Evolutionary conservation across 2,888 invertebrate species (phyloP).

Genomic region (Hydraecia micacea): DNA sequence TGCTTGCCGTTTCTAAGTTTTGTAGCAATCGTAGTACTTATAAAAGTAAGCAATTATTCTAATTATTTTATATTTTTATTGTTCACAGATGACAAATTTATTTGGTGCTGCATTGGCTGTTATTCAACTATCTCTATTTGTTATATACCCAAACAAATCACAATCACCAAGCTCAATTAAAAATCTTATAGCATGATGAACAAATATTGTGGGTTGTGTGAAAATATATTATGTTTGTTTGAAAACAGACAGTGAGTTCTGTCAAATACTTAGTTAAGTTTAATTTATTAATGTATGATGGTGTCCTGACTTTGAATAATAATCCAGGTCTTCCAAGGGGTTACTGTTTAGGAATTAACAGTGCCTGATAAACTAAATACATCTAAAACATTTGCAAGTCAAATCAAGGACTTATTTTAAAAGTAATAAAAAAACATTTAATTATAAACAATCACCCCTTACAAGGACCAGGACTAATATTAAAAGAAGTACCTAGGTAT

Average conservation of each 20-base stretch:
- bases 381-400: neutral
- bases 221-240: constrained; percentile 9
- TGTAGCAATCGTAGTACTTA: neutral
- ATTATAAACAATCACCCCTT: neutral
- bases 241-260: constrained; percentile 1
- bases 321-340: constrained; percentile 2
- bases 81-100: constrained; percentile 94
- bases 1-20: too few species aligned
- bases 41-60: constrained; percentile 39
- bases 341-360: neutral
- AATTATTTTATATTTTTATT: constrained; percentile 39
- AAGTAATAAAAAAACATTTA: neutral
- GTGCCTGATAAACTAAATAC: neutral
- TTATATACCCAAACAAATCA: constrained; percentile 91
- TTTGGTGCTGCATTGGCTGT: constrained; percentile 94
- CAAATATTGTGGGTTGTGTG: neutral
- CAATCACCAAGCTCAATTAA: constrained; percentile 70
- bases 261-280: constrained; percentile 28
- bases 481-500: constrained; percentile 13
- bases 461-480: neutral
- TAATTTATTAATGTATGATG: constrained; percentile 25
- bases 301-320: neutral
- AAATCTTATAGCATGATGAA: constrained; percentile 71
- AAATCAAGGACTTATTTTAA: neutral
- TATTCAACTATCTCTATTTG: constrained; percentile 94